Conservation (phyloP, 2,797 vertebrate species). For the Pseudotriccus pelzelni region DNA sequence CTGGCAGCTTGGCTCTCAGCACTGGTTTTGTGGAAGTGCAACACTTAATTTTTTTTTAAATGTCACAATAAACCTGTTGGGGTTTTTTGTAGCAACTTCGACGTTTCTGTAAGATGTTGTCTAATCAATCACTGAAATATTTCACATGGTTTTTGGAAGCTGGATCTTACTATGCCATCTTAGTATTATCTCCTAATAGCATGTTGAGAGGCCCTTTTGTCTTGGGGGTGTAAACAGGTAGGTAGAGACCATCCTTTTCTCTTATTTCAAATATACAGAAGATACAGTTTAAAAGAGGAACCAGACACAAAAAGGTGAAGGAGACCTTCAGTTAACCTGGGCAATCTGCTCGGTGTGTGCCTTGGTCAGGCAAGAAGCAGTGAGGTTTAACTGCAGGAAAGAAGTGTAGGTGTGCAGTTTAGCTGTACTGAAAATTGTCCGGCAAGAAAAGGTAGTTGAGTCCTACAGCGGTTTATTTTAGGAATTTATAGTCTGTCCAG, state of each 20-base stretch:
- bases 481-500: not conserved
- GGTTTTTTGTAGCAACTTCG: not conserved
- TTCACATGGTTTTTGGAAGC: not conserved
- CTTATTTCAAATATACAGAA: not conserved
- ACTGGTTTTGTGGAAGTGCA: not conserved
- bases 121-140: not conserved
- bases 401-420: not conserved
- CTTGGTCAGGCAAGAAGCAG: not conserved
- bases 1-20: not conserved
- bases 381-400: not conserved
- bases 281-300: not conserved
- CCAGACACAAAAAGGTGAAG: not conserved
- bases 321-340: not conserved
- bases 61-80: not conserved
- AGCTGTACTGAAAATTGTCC: not conserved
- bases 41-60: not conserved
- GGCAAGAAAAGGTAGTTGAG: not conserved
- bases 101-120: not conserved
- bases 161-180: not conserved
- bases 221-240: rapidly evolving
- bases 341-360: not conserved
- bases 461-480: not conserved
- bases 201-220: not conserved
- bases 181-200: not conserved
- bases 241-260: not conserved